phyloP scores from a whole-genome alignment of 1,140 invertebrate genomes.

The Lasioglossum albipes region DNA sequence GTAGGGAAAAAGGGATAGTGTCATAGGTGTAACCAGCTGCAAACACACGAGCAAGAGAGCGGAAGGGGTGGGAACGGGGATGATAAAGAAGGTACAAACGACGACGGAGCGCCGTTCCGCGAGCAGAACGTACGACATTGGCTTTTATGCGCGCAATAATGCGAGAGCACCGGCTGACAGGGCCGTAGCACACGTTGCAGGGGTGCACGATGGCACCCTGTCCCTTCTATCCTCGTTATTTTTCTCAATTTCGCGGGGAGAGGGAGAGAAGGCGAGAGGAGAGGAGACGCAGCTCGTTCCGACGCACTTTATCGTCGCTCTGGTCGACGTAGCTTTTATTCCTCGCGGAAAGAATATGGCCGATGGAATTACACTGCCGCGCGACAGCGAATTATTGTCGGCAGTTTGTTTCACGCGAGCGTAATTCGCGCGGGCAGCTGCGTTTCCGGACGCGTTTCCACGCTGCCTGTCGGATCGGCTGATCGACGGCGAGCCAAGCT shows the following conservation, averaged over 20 bases:
- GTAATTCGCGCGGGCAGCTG: constrained; percentile 19
- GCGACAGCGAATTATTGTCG: constrained; percentile 19
- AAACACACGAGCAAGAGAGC: neutral
- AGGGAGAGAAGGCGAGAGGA: neutral
- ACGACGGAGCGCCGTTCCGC: constrained; percentile 29
- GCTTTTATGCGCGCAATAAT: constrained; percentile 66
- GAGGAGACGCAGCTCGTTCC: neutral
- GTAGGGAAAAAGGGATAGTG: too few species aligned
- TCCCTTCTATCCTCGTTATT: constrained; percentile 42
- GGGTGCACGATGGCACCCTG: neutral
- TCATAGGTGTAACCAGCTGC: constrained; percentile 25
- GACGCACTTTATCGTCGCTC: constrained; percentile 22
- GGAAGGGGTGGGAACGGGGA: neutral
- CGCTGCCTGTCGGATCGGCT: neutral
- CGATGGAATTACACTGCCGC: constrained; percentile 6
- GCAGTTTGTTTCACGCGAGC: constrained; percentile 19
- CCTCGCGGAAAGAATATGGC: neutral
- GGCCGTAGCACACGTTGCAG: constrained; percentile 34
- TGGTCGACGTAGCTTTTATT: constrained; percentile 7
- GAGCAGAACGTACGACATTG: constrained; percentile 58
- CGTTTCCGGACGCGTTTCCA: neutral
- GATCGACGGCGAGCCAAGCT: neutral
- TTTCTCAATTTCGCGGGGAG: constrained; percentile 50
- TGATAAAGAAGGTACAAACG: constrained; percentile 48
- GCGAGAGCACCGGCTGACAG: constrained; percentile 58